phyloP scores from a whole-genome alignment of 2,797 vertebrate genomes.

The Scarus forsteni region DNA sequence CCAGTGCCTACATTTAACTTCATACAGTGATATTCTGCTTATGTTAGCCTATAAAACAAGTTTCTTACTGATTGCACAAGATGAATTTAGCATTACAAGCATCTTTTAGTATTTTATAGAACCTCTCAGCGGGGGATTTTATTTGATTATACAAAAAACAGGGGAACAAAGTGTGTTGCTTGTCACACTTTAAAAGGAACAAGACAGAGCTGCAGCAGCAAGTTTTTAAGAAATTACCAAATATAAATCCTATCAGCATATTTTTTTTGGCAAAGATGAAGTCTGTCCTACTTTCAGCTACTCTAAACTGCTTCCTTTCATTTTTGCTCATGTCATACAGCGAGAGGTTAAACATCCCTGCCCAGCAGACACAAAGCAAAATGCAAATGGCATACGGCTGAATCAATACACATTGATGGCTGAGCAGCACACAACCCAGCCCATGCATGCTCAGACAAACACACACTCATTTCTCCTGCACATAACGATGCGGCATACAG shows the following conservation, averaged over 20 bases:
- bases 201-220: slow-evolving; percentile 1
- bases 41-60: too few species aligned
- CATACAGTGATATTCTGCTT: too few species aligned
- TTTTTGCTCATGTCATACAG: slow-evolving; percentile 24
- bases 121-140: background rate
- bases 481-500: slow-evolving; percentile 54
- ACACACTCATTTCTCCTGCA: slow-evolving; percentile 6
- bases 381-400: slow-evolving; percentile 31
- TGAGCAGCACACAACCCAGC: slow-evolving; percentile 5
- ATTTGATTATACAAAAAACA: background rate
- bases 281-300: slow-evolving; percentile 49
- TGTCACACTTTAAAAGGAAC: slow-evolving; percentile 11
- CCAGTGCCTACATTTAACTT: too few species aligned
- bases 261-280: slow-evolving; percentile 30
- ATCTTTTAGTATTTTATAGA: background rate
- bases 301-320: slow-evolving; percentile 43
- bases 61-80: too few species aligned
- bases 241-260: slow-evolving; percentile 34
- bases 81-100: too few species aligned
- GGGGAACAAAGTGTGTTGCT: background rate
- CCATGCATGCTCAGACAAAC: slow-evolving; percentile 11
- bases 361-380: slow-evolving; percentile 28
- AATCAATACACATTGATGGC: slow-evolving; percentile 54
- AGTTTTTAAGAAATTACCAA: background rate
- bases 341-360: slow-evolving; percentile 3